Conservation (phyloP, 2,797 vertebrate species). For the Gymnoscopelus microlampas region DNA sequence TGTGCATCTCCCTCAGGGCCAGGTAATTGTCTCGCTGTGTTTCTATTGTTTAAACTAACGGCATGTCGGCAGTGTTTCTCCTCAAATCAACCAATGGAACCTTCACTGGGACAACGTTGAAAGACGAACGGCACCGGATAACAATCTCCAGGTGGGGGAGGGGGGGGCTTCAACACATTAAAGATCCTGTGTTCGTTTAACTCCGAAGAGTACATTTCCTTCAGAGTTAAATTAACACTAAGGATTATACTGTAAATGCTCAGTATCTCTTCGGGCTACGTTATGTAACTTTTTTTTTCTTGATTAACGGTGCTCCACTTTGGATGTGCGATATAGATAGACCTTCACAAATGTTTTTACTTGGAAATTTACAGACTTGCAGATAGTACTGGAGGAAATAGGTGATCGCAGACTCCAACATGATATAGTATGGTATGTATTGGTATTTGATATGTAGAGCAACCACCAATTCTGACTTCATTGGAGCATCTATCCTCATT, state of each 20-base stretch:
- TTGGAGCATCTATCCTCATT: neutral
- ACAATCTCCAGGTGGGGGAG: constrained; percentile 34
- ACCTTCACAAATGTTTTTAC: no score
- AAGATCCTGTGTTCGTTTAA: no score
- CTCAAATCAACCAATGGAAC: constrained; percentile 70
- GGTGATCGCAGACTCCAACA: no score
- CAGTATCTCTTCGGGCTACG: no score
- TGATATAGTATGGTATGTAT: neutral
- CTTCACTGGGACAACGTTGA: constrained; percentile 66
- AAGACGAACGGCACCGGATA: constrained; percentile 50
- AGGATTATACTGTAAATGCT: no score
- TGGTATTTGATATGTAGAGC: constrained; percentile 3
- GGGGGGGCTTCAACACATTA: constrained; percentile 19
- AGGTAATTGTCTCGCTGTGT: constrained; percentile 82
- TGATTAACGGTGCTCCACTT: no score
- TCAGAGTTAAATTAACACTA: no score
- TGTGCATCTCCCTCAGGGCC: constrained; percentile 76
- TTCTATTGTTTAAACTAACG: constrained; percentile 83
- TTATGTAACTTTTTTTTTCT: no score
- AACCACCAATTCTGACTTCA: neutral
- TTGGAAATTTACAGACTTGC: no score
- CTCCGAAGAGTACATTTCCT: no score
- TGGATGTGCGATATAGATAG: no score
- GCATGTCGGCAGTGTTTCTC: constrained; percentile 73
- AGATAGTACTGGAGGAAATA: no score